phyloP scores from a whole-genome alignment of 2,797 vertebrate genomes.

The Nothura maculosa region DNA sequence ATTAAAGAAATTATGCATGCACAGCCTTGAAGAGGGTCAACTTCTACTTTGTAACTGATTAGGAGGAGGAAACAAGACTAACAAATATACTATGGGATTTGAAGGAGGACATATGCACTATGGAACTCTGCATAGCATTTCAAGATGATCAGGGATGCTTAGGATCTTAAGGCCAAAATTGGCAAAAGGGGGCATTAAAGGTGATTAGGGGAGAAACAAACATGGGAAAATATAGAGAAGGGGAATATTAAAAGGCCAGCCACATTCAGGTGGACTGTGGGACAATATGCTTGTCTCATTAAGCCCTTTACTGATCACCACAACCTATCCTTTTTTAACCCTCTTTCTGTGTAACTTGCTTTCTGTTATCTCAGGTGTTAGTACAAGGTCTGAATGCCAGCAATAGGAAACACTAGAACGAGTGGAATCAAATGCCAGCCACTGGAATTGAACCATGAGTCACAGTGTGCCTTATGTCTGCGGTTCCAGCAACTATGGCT shows the following conservation, averaged over 20 bases:
- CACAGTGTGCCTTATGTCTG: accelerated
- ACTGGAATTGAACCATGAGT: neutral
- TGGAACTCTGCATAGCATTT: neutral
- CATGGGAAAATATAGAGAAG: neutral
- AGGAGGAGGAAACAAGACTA: neutral
- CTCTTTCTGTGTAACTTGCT: neutral
- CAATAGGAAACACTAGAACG: neutral
- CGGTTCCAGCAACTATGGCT: neutral
- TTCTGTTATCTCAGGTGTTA: neutral
- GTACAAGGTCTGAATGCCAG: neutral
- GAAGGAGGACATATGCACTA: too few species aligned
- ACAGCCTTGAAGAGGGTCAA: neutral
- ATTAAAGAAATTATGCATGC: neutral
- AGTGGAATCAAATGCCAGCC: neutral
- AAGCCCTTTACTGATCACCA: neutral
- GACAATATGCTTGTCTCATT: neutral
- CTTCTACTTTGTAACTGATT: neutral
- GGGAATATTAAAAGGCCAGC: too few species aligned
- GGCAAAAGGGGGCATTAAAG: neutral
- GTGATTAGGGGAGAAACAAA: neutral
- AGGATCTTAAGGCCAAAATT: neutral
- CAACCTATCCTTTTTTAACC: neutral
- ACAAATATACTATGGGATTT: neutral
- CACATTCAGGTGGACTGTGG: neutral
- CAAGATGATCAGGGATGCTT: neutral